These are phyloP conservation scores for Eilema depressum DNA, from an alignment of 2,888 invertebrate genomes.

Conservation along the genomic window DNA sequence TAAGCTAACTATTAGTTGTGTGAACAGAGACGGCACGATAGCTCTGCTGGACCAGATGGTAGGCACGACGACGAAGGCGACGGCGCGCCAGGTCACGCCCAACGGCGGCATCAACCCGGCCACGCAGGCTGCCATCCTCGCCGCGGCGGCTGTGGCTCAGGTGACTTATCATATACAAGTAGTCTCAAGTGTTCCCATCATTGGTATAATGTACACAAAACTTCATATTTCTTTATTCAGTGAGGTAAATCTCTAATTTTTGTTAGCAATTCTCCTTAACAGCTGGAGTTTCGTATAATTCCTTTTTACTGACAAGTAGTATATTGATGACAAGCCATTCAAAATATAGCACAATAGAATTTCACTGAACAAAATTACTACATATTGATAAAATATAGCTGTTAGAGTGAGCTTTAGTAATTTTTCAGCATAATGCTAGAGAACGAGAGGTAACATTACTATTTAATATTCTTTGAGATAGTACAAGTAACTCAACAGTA, in stretches of 20 bases:
- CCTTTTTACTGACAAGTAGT: no score
- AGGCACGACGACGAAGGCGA: slow-evolving; percentile 83
- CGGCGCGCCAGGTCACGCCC: slow-evolving; percentile 71
- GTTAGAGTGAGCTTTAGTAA: slow-evolving; percentile 24
- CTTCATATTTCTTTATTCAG: no score
- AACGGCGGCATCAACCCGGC: slow-evolving; percentile 78
- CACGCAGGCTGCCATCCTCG: slow-evolving; percentile 86
- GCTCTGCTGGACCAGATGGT: slow-evolving; percentile 85
- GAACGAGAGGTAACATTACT: slow-evolving; percentile 62
- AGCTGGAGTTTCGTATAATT: no score
- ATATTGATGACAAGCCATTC: no score
- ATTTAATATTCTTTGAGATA: not conserved
- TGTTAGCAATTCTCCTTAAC: not conserved
- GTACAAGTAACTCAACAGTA: not conserved
- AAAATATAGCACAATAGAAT: not conserved
- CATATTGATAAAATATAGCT: not conserved
- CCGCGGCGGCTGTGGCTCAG: slow-evolving; percentile 87
- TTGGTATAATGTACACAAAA: no score
- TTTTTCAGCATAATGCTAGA: slow-evolving; percentile 64
- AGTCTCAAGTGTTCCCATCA: not conserved
- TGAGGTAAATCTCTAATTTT: no score
- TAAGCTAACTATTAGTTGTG: slow-evolving; percentile 23
- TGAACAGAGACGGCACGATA: slow-evolving; percentile 80
- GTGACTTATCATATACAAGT: slow-evolving; percentile 45
- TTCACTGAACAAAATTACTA: not conserved